phyloP scores from a whole-genome alignment of 2,797 vertebrate genomes.

The Sarcophilus harrisii region DNA sequence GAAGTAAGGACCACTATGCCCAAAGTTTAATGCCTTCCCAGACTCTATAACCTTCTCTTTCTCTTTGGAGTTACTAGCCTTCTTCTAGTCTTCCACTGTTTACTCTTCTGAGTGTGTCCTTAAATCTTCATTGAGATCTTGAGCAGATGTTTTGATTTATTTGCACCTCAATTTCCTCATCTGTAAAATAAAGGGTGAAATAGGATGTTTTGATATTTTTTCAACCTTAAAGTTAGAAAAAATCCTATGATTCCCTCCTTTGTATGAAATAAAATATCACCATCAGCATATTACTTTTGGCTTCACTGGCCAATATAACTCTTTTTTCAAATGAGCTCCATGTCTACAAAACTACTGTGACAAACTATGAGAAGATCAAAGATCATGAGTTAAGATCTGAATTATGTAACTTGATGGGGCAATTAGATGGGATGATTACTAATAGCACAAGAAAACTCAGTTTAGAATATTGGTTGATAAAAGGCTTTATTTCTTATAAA shows the following conservation, averaged over 20 bases:
- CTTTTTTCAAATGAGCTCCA: neutral
- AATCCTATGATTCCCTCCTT: neutral
- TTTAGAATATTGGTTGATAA: neutral
- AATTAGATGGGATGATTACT: neutral
- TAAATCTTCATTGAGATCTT: neutral
- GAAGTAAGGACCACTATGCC: neutral
- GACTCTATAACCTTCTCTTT: neutral
- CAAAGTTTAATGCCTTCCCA: neutral
- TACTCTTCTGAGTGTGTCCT: neutral
- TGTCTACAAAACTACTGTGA: neutral
- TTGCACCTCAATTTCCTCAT: constrained; percentile 18
- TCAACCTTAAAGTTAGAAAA: neutral
- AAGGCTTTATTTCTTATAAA: neutral
- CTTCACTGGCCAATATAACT: neutral
- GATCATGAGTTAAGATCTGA: neutral
- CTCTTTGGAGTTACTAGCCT: neutral
- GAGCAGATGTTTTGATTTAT: neutral
- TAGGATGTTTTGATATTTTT: neutral
- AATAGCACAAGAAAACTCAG: neutral
- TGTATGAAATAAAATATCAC: neutral
- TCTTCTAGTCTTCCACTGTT: neutral
- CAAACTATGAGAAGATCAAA: neutral
- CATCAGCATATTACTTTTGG: neutral
- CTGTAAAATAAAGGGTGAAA: neutral
- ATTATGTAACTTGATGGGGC: neutral